These are phyloP conservation scores for Caranx ignobilis DNA, from an alignment of 2,113 vertebrate genomes.

Conservation along the genomic window DNA sequence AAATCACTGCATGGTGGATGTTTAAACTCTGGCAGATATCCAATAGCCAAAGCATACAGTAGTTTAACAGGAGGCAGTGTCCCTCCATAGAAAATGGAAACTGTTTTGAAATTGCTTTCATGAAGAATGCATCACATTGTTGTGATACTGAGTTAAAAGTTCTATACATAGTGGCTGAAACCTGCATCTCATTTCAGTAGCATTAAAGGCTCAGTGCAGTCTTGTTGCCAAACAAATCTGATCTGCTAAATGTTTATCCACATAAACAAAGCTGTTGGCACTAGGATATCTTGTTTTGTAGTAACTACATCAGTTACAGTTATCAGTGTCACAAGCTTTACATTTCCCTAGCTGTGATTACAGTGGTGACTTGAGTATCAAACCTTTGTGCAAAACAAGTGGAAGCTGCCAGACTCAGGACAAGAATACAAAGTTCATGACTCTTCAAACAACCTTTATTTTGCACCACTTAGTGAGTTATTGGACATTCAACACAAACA, in stretches of 20 bases:
- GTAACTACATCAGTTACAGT: too few relatives aligned
- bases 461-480: background rate
- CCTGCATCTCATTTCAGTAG: too few relatives aligned
- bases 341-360: background rate
- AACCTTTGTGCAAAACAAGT: background rate
- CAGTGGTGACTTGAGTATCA: background rate
- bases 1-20: background rate
- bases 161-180: too few relatives aligned
- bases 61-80: background rate
- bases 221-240: too few relatives aligned
- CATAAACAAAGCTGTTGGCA: too few relatives aligned
- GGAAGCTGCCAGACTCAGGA: background rate
- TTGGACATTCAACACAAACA: background rate
- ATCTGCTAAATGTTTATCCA: too few relatives aligned
- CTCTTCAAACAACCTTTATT: slow-evolving; percentile 39
- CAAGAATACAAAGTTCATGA: background rate
- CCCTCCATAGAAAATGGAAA: too few relatives aligned
- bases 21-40: background rate
- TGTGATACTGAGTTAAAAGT: too few relatives aligned
- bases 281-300: too few relatives aligned
- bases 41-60: background rate
- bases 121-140: too few relatives aligned
- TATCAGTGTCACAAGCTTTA: background rate
- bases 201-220: too few relatives aligned
- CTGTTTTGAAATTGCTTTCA: too few relatives aligned